phyloP scores from a whole-genome alignment of 2,888 invertebrate genomes.

The Tineola bisselliella region DNA sequence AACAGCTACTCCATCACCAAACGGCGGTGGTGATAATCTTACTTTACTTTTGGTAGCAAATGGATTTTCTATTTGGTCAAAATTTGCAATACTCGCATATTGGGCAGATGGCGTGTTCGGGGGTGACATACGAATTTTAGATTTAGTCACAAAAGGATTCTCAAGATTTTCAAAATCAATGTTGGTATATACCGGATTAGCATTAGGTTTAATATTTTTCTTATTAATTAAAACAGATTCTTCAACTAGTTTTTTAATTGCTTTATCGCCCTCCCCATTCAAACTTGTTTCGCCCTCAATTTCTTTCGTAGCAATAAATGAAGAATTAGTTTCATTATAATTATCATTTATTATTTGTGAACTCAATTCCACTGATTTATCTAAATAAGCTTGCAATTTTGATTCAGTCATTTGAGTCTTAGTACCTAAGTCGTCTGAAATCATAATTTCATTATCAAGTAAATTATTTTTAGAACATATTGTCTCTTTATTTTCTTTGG shows the following conservation, averaged over 20 bases:
- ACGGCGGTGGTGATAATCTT: conserved; percentile 34
- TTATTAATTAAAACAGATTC: no score
- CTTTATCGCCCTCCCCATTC: no score
- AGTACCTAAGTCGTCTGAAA: no score
- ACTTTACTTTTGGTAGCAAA: conserved; percentile 50
- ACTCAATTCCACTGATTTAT: not conserved
- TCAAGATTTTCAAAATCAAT: not conserved
- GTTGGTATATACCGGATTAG: not conserved
- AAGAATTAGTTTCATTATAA: not conserved
- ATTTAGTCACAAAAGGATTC: not conserved
- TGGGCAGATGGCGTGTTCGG: not conserved
- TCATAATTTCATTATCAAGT: no score
- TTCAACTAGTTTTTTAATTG: no score
- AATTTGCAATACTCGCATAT: conserved; percentile 21
- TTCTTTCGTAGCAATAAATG: no score
- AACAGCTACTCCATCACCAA: not conserved
- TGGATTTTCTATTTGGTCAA: conserved; percentile 49
- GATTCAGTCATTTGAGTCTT: not conserved
- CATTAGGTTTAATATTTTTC: not conserved
- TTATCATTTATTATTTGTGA: not conserved
- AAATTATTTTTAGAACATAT: no score
- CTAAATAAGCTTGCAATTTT: not conserved
- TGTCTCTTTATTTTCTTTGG: no score
- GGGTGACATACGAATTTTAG: not conserved
- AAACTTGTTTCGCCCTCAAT: no score